Base-by-base conservation (phyloP, 2,888 invertebrate species). In the Platycheirus albimanus region DNA sequence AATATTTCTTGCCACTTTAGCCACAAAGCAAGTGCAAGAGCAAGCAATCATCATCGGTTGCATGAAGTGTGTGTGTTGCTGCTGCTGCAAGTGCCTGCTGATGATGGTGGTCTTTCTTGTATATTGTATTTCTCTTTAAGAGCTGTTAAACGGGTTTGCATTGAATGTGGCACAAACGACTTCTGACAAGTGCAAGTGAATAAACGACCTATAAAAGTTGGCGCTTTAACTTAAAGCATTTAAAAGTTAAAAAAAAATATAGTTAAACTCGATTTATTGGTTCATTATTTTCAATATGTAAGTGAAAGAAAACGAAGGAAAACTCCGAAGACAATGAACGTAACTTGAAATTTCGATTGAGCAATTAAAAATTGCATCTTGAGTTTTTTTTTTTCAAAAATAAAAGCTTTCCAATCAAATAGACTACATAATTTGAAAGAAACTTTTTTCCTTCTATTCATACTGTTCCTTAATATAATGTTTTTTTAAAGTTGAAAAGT, bases 171-270 rank as follows among this genome's bases (percentile, higher is more conserved):
- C 54, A 61, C 36, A 66, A 61, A n/a, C 51, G 24, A 43, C 77
- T 58, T 58, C 41, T 63, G 63, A 56, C 69, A 80, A 80, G 69
- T 80, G 79, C 75, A 80, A 80, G 79, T 69, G 79, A 75, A 79
- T 54, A 41, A 80, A 75, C 79, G 74, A 74, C 79, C 61, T 54
- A 74, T 79, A 33, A 67, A 67, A 15, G 61, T 15, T 15, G 11
- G 28, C 19, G 36, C 17, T 43, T 33, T 36, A 47, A 8, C 24
- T 24, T 41, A 17, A 47, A 52, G 28, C 28, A 43, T 69, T 13
- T 33, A 47, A 64, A 36, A 45, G 17, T 10, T 52, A 49, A 5
- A 58, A 41, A 49, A 20, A 49, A 49, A 20, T 41, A 20, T 4
- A 24, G 10, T 24, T 28, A 24, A 24, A 41, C 15, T 17, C n/a